Conservation (phyloP, 2,113 vertebrate species). For the Astatotilapia flaviijosephi region DNA sequence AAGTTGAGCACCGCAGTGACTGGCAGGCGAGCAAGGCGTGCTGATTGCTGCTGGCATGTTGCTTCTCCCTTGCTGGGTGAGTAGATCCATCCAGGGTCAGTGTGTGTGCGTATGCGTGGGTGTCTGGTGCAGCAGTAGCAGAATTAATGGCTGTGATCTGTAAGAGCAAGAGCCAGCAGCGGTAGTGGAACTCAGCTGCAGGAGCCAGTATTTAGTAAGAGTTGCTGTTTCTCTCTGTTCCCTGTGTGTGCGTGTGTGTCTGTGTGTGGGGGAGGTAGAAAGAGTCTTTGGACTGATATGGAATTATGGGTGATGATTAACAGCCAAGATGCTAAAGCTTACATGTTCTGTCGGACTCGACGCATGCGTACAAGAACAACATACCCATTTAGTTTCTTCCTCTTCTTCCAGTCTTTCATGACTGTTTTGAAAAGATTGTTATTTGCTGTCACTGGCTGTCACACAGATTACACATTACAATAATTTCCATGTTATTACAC, state of each 20-base stretch:
- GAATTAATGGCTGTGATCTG: constrained; percentile 70
- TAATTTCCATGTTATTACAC: neutral
- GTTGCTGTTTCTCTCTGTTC: neutral
- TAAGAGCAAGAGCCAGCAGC: constrained; percentile 26
- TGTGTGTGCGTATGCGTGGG: constrained; percentile 26
- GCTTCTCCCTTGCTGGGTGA: constrained; percentile 64
- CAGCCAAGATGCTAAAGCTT: constrained; percentile 16
- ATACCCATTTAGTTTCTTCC: neutral
- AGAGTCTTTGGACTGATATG: neutral
- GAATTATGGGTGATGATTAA: constrained; percentile 36
- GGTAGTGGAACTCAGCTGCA: constrained; percentile 35
- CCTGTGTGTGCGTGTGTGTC: neutral
- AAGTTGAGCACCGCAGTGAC: constrained; percentile 60
- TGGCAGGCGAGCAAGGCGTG: constrained; percentile 14
- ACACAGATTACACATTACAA: neutral
- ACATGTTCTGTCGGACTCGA: neutral
- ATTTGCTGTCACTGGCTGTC: neutral
- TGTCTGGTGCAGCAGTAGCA: constrained; percentile 51
- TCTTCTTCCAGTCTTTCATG: neutral
- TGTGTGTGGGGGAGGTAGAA: neutral
- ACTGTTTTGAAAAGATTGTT: neutral
- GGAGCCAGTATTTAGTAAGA: constrained; percentile 13
- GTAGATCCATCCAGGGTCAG: constrained; percentile 45
- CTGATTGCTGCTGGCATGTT: constrained; percentile 54
- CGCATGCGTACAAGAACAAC: neutral